phyloP scores from a whole-genome alignment of 2,888 invertebrate species.

The Cephus nigrinus region DNA sequence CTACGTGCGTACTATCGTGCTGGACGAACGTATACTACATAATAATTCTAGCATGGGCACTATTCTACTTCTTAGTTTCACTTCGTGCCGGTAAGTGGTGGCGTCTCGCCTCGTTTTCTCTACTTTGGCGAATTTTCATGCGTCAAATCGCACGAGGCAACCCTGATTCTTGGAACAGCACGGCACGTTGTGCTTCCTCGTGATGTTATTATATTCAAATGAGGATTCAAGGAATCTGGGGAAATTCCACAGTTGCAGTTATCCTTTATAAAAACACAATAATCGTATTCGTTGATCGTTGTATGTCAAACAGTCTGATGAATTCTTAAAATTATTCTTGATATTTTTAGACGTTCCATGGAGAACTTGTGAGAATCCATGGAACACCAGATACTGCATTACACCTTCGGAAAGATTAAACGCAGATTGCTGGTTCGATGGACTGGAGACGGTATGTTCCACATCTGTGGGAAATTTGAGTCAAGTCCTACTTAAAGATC shows the following conservation, averaged over 20 bases:
- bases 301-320: too few species aligned
- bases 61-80: constrained; percentile 96
- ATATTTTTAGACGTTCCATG: constrained; percentile 83
- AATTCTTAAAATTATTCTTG: neutral
- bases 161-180: neutral
- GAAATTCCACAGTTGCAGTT: neutral
- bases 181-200: neutral
- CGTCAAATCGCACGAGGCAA: neutral
- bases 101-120: neutral
- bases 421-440: constrained; percentile 77
- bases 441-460: constrained; percentile 68
- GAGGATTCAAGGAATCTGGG: neutral
- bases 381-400: constrained; percentile 93
- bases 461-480: constrained; percentile 78
- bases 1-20: constrained; percentile 97
- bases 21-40: constrained; percentile 99
- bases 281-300: neutral
- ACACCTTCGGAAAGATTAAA: constrained; percentile 85
- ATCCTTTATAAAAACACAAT: neutral
- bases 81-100: constrained; percentile 77
- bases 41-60: constrained; percentile 97
- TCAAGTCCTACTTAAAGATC: constrained; percentile 81
- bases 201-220: neutral
- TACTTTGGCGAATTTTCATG: neutral
- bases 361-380: constrained; percentile 91